Percentiles rank a stretch among this genome's conserved stretches.
These are phyloP conservation scores for Centroberyx gerrardi DNA, from an alignment of 2,797 vertebrate genomes.

Conservation along the genomic window DNA sequence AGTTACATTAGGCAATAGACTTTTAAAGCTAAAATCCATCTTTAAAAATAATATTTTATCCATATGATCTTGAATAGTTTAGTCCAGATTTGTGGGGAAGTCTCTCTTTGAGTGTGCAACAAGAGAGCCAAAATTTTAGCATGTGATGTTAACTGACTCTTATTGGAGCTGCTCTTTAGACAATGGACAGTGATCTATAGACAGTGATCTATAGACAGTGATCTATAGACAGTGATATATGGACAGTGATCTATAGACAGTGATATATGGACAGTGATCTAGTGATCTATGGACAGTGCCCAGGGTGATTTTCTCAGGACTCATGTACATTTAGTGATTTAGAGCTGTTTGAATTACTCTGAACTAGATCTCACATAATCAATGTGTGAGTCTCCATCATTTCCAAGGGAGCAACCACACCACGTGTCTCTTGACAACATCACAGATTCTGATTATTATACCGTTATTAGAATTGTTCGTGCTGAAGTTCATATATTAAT, in stretches of 20 bases:
- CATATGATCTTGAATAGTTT: slow-evolving; percentile 24
- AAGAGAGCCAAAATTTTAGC: not conserved
- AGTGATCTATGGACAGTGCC: slow-evolving; percentile 61
- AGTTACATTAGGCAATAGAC: slow-evolving; percentile 1
- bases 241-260: slow-evolving; percentile 56
- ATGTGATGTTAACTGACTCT: slow-evolving; percentile 32
- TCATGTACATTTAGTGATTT: slow-evolving; percentile 69
- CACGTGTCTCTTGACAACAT: not conserved
- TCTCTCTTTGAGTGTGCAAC: too few species aligned
- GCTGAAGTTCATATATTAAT: slow-evolving; percentile 1
- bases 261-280: slow-evolving; percentile 53
- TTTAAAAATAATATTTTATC: slow-evolving; percentile 27
- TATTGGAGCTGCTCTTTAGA: slow-evolving; percentile 10
- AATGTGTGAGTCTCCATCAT: slow-evolving; percentile 34
- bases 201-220: too few species aligned
- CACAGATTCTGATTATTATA: slow-evolving; percentile 1
- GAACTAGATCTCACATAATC: slow-evolving; percentile 49
- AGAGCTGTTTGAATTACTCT: slow-evolving; percentile 44
- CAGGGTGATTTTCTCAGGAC: slow-evolving; percentile 43
- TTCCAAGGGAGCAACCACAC: not conserved
- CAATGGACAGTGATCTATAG: slow-evolving; percentile 44
- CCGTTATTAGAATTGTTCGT: not conserved
- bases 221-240: not conserved
- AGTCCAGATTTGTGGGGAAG: slow-evolving; percentile 7
- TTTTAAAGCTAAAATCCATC: slow-evolving; percentile 29